These are phyloP conservation scores for Manduca sexta DNA, from an alignment of 1,140 invertebrate genomes.

Conservation along the genomic window DNA sequence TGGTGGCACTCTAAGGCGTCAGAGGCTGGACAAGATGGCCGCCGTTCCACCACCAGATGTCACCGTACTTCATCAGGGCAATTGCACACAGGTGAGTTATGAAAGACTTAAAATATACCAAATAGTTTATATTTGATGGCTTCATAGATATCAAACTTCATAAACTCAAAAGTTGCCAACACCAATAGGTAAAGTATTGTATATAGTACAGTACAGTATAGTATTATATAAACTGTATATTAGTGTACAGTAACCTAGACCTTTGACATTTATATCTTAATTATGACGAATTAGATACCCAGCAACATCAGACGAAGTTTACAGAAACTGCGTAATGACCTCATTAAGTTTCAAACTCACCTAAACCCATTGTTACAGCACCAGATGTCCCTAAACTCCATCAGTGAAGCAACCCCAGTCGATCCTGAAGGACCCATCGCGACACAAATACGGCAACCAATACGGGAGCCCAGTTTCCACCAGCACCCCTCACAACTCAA, in stretches of 20 bases:
- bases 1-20: constrained; percentile 59
- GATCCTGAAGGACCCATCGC: constrained; percentile 76
- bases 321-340: too few relatives aligned
- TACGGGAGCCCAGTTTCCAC: constrained; percentile 63
- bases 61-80: constrained; percentile 63
- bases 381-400: constrained; percentile 44
- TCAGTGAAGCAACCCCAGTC: constrained; percentile 73
- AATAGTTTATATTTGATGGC: background rate
- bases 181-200: too few relatives aligned
- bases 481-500: constrained; percentile 60
- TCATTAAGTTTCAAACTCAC: background rate
- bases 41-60: constrained; percentile 68
- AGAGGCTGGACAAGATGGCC: constrained; percentile 61
- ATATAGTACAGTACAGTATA: too few relatives aligned
- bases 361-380: constrained; percentile 43
- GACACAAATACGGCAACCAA: constrained; percentile 74
- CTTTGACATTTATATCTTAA: too few relatives aligned
- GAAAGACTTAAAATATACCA: too few relatives aligned
- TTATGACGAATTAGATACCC: too few relatives aligned
- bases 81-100: constrained; percentile 56
- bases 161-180: too few relatives aligned
- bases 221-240: too few relatives aligned
- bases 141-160: background rate
- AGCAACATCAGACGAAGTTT: too few relatives aligned
- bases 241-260: too few relatives aligned